These are phyloP conservation scores for Heliangelus exortis DNA, from an alignment of 2,797 vertebrate genomes.

Conservation along the genomic window DNA sequence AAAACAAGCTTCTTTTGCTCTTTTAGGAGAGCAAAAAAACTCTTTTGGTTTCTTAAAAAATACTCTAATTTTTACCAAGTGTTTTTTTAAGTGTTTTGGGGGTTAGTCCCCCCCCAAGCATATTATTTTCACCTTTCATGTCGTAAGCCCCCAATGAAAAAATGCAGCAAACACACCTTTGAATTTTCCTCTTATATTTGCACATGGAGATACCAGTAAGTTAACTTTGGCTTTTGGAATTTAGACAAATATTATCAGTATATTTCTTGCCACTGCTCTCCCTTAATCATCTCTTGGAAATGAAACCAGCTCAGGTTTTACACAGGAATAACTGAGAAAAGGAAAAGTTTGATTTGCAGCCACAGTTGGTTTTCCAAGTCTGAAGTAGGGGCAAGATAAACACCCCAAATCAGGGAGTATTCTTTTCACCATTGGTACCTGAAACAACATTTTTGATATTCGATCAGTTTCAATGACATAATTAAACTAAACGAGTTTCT, in stretches of 20 bases:
- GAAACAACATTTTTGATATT: not conserved
- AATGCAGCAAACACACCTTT: not conserved
- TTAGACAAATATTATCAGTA: not conserved
- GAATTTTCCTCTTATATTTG: not conserved
- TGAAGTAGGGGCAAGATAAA: not conserved
- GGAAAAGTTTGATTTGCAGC: not conserved
- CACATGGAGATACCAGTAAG: not conserved
- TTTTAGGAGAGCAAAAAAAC: not conserved
- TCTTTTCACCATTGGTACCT: not conserved
- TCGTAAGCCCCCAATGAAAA: not conserved
- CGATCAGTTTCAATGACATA: not conserved
- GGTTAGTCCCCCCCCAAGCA: not conserved
- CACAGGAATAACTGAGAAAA: not conserved
- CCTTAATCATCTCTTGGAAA: not conserved
- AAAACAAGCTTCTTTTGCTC: not conserved
- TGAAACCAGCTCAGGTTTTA: not conserved
- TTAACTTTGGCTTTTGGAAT: not conserved
- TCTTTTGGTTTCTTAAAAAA: not conserved
- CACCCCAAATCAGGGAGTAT: not conserved
- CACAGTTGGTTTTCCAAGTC: not conserved
- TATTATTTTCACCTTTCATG: not conserved
- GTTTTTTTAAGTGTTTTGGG: not conserved
- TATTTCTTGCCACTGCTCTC: not conserved
- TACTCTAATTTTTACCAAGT: not conserved
- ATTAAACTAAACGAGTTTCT: slow-evolving; percentile 11